A percentile compares a stretch with the other conserved stretches of the same genome.
These are phyloP conservation scores for Lamellibrachia luymesi DNA, from an alignment of 1,140 invertebrate genomes.

Conservation along the genomic window DNA sequence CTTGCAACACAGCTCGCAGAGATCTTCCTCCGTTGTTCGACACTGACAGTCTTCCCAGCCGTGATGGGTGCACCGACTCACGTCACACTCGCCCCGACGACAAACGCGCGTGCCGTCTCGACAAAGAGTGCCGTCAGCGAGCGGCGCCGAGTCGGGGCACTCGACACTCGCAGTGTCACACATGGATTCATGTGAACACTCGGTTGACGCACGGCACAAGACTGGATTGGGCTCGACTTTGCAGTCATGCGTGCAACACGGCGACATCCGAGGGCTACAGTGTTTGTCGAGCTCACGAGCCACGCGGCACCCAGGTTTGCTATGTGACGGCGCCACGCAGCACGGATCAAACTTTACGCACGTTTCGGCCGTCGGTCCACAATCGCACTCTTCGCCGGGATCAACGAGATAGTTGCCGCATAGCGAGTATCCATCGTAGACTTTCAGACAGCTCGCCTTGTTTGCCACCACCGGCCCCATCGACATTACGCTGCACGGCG, in stretches of 20 bases:
- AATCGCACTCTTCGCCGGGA: constrained; percentile 46
- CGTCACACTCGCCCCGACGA: background rate
- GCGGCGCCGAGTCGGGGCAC: background rate
- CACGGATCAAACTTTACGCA: constrained; percentile 40
- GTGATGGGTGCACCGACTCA: background rate
- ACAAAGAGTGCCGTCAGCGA: background rate
- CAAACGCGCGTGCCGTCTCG: background rate
- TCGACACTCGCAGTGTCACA: background rate
- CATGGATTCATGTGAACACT: constrained; percentile 10
- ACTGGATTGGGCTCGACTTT: background rate
- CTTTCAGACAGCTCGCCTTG: constrained; percentile 7
- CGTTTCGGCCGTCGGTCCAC: constrained; percentile 31
- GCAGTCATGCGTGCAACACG: background rate
- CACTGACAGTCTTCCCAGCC: background rate
- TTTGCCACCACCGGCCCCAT: constrained; percentile 42
- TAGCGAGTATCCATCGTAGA: background rate
- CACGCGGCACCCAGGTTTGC: constrained; percentile 9
- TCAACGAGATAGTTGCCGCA: constrained; percentile 20
- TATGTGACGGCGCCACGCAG: constrained; percentile 27
- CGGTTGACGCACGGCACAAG: constrained; percentile 26
- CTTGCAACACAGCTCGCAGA: background rate
- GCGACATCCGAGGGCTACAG: background rate
- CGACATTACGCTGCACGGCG: constrained; percentile 40
- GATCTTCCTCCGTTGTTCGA: background rate
- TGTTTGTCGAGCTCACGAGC: background rate